phyloP scores from a whole-genome alignment of 2,888 invertebrate genomes.

The Pyrrhia umbra region DNA sequence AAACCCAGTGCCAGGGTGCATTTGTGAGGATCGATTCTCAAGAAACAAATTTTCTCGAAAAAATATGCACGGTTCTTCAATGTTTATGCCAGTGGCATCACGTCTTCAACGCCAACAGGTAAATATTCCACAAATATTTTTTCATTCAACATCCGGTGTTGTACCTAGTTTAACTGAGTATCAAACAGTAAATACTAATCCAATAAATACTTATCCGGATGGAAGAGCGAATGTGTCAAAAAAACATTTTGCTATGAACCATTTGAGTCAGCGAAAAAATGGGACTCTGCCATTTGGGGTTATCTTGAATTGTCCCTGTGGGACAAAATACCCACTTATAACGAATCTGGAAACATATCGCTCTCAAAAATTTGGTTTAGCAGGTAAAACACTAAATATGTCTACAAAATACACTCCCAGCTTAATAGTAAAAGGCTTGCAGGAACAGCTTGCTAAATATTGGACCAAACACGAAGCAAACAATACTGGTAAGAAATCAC shows the following conservation, averaged over 20 bases:
- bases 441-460: slow-evolving; percentile 8
- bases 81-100: not conserved
- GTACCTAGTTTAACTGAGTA: not conserved
- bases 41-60: not conserved
- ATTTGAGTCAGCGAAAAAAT: slow-evolving; percentile 10
- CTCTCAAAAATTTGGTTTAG: slow-evolving; percentile 21
- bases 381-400: slow-evolving; percentile 27
- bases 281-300: slow-evolving; percentile 15
- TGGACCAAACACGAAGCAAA: not conserved
- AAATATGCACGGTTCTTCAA: slow-evolving; percentile 9
- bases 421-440: slow-evolving; percentile 1
- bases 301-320: slow-evolving; percentile 1
- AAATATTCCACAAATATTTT: slow-evolving; percentile 34
- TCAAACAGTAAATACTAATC: slow-evolving; percentile 4
- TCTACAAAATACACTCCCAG: slow-evolving; percentile 12
- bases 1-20: not conserved
- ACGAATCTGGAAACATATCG: slow-evolving; percentile 9
- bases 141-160: slow-evolving; percentile 5
- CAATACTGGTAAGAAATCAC: not conserved
- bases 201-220: not conserved
- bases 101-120: slow-evolving; percentile 21
- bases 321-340: slow-evolving; percentile 12
- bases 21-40: not conserved
- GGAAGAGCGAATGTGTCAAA: not conserved
- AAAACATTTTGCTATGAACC: not conserved